These are phyloP conservation scores for Haplochromis vanheusdeni DNA, from an alignment of 2,113 vertebrate genomes.

Conservation along the genomic window DNA sequence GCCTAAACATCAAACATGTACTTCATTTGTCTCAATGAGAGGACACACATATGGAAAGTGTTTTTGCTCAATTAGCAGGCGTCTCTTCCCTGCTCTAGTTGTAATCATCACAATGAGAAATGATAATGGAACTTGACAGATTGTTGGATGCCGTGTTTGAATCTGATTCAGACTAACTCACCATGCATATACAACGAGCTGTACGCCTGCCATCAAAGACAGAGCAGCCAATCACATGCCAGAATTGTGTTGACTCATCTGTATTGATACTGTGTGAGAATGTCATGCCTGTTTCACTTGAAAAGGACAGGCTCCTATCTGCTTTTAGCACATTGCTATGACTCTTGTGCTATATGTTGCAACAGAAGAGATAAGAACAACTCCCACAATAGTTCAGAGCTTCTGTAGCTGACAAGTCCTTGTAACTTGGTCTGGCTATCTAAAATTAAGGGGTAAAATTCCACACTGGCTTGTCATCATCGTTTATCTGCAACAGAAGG, in stretches of 20 bases:
- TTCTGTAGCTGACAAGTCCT: not conserved
- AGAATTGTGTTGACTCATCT: conserved; percentile 39
- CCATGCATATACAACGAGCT: conserved; percentile 14
- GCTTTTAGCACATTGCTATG: conserved; percentile 31
- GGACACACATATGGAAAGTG: not conserved
- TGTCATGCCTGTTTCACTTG: conserved; percentile 35
- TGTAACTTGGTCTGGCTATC: not conserved
- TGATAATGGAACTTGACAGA: conserved; percentile 29
- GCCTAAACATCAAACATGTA: not conserved
- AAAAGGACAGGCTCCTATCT: conserved; percentile 50
- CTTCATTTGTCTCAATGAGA: not conserved
- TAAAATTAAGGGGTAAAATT: not conserved
- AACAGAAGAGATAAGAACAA: conserved; percentile 22
- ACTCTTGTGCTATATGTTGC: conserved; percentile 9
- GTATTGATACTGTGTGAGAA: conserved; percentile 21
- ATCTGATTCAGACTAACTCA: conserved; percentile 25
- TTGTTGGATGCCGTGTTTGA: conserved; percentile 25
- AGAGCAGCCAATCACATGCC: conserved; percentile 2
- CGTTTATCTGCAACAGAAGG: conserved; percentile 15
- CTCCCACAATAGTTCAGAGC: conserved; percentile 10
- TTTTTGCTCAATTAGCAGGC: conserved; percentile 12
- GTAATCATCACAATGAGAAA: conserved; percentile 21
- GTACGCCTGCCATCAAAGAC: conserved; percentile 26
- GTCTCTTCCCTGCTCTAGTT: conserved; percentile 1
- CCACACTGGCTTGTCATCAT: conserved; percentile 17